These are phyloP conservation scores for Ceuthmochares aereus DNA, from an alignment of 2,113 vertebrate species.

Conservation along the genomic window DNA sequence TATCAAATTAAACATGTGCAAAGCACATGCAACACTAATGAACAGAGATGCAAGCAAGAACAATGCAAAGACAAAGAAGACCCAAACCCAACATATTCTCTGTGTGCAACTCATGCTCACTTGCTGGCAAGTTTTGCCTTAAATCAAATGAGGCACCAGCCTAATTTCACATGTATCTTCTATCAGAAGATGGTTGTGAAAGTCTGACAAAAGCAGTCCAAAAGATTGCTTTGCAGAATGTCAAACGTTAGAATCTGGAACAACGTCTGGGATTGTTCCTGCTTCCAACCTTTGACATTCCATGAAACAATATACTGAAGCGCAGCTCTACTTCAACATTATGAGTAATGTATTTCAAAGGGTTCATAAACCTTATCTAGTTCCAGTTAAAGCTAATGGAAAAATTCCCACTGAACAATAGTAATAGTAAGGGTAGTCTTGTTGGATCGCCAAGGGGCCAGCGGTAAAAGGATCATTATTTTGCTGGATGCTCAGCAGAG, in stretches of 20 bases:
- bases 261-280: conserved; percentile 36
- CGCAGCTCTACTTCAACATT: neutral
- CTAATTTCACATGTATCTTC: neutral
- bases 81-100: accelerated
- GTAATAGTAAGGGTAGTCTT: neutral
- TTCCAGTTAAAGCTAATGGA: neutral
- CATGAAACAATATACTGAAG: conserved; percentile 34
- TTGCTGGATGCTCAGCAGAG: neutral
- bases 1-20: neutral
- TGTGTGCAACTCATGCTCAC: accelerated
- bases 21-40: neutral
- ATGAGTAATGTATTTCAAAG: conserved; percentile 39
- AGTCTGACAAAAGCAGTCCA: accelerated
- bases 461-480: conserved; percentile 40
- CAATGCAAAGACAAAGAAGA: neutral
- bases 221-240: neutral
- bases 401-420: conserved; percentile 8
- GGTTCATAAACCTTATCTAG: conserved; percentile 7
- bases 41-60: neutral
- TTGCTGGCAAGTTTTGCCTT: neutral
- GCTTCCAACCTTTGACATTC: conserved; percentile 26
- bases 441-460: neutral
- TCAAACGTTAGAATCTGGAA: neutral
- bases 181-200: neutral
- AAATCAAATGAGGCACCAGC: neutral